Base-by-base conservation (phyloP, 2,113 vertebrate genomes). In the Scomber japonicus region DNA sequence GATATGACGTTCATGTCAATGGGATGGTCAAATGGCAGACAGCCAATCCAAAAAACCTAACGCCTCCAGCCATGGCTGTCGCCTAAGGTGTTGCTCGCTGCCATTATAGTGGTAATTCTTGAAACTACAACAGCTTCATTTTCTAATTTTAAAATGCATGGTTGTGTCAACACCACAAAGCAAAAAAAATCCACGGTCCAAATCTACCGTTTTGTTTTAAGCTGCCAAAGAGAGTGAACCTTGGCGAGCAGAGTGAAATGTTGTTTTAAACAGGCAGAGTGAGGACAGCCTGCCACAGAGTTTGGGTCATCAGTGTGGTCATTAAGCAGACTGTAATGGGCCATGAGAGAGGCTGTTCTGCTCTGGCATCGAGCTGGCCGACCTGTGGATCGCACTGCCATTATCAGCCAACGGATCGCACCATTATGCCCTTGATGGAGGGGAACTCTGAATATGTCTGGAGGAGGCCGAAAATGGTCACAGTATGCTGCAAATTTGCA, bases 261-360 rank as follows among this genome's bases (percentile, higher is more conserved):
- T 88, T 91, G 57, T 91, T 92, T 92, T 88, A 83, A 91, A 86
- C 84, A 78, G 89, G 82, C 72, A 82, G 56, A 65, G 62, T 71
- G 72, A 85, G 79, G 82, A 88, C 84, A 86, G 84, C 81, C 87
- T 75, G 81, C 71, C 69, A 81, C 65, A 82, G 75, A 73, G 88
- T 88, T 87, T 79, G 78, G 92, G 85, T 92, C 89, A 90, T 93
- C 82, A 94, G 81, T 68, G 85, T 87, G 85, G 89, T 91, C 92
- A 91, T 95, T 94, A 94, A 90, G 87, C 69, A 82, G 82, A 63
- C 89, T 69, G 84, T 94, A 95, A 95, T 94, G 92, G 92, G 87
- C 92, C 93, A 87, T 91, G 88, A 93, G 91, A 84, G 88, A 87
- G 87, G 73, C 89, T 85, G 80, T 92, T 93, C 90, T 91, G 86